Conservation (phyloP, 2,888 invertebrate species). For the Cryptus viduatorius region DNA sequence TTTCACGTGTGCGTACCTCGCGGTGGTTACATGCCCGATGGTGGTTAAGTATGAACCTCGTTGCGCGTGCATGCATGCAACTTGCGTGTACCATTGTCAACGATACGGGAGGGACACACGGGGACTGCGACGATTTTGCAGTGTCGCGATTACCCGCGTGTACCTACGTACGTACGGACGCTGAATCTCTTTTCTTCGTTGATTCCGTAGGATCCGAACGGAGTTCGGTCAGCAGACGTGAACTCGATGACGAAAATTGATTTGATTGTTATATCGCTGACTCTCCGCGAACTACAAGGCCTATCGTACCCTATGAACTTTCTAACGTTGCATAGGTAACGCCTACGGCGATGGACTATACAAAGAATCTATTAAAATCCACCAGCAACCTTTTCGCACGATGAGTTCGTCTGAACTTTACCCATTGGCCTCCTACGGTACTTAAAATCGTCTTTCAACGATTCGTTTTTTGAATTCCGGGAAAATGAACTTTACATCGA, state of each 20-base stretch:
- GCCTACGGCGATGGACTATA: neutral
- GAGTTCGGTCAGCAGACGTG: neutral
- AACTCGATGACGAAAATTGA: neutral
- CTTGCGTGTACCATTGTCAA: slow-evolving; percentile 72
- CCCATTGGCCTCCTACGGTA: neutral
- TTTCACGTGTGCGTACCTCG: neutral
- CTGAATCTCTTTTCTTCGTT: neutral
- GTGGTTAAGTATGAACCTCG: slow-evolving; percentile 66
- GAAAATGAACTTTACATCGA: too few relatives aligned
- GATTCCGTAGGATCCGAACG: neutral
- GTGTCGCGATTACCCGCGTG: neutral
- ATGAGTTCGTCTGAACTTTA: neutral
- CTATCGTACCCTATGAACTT: slow-evolving; percentile 27
- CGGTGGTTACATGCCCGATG: slow-evolving; percentile 1
- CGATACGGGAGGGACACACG: slow-evolving; percentile 46
- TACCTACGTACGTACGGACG: neutral
- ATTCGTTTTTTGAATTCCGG: neutral
- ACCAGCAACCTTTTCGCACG: slow-evolving; percentile 12
- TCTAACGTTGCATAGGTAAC: slow-evolving; percentile 5
- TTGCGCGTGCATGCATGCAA: slow-evolving; percentile 74
- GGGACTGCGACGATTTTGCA: neutral
- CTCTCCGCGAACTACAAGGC: slow-evolving; percentile 1
- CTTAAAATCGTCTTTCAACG: neutral
- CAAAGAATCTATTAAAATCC: slow-evolving; percentile 17
- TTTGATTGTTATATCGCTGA: neutral